Percentiles rank a stretch among this genome's conserved stretches.
phyloP scores from a whole-genome alignment of 1,140 invertebrate species.

The Danaus melanippus region DNA sequence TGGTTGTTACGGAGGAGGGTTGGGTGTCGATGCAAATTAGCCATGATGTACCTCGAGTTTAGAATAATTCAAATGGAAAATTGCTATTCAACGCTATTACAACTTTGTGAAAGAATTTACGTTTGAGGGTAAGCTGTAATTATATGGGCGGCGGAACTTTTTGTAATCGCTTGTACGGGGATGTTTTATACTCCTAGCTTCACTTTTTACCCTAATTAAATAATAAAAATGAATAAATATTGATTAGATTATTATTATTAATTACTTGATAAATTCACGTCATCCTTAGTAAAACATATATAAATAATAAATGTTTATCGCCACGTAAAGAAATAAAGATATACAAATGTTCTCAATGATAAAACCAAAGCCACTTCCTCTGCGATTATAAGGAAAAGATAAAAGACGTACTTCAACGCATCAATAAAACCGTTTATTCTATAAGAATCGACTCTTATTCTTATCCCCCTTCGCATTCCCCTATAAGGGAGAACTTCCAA shows the following conservation, averaged over 20 bases:
- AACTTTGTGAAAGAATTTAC: conserved; percentile 1
- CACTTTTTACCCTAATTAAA: no score
- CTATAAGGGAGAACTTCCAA: conserved; percentile 38
- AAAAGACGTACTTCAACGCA: conserved; percentile 10
- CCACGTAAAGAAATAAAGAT: no score
- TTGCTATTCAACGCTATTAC: conserved; percentile 10
- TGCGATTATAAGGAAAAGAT: conserved; percentile 2
- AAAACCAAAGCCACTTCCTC: no score
- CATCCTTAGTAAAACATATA: no score
- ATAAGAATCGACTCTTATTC: conserved; percentile 15
- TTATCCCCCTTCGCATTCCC: conserved; percentile 18
- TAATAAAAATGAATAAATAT: no score
- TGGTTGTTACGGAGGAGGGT: conserved; percentile 19
- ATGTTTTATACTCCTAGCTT: no score
- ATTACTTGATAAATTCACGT: no score
- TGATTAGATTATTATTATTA: no score
- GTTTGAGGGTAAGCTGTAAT: neutral
- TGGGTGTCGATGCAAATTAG: conserved; percentile 24
- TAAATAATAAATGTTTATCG: no score
- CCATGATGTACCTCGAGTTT: conserved; percentile 19
- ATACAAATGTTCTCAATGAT: no score
- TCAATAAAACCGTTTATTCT: conserved; percentile 16
- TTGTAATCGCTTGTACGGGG: no score
- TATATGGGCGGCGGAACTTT: neutral
- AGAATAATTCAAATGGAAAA: conserved; percentile 17